phyloP scores from a whole-genome alignment of 2,797 vertebrate species.

The Eutrigla gurnardus region DNA sequence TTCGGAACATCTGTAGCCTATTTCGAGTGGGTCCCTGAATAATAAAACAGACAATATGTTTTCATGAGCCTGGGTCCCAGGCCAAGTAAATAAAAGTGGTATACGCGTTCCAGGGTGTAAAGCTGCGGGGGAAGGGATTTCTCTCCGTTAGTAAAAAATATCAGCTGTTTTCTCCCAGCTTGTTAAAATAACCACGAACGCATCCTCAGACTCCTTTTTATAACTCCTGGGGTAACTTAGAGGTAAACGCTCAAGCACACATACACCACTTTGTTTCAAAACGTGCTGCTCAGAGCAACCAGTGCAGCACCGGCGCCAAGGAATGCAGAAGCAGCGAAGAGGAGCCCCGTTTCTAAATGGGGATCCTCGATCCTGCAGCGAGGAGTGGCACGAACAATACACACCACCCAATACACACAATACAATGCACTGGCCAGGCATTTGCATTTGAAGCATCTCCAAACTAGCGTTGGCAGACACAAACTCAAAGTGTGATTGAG shows the following conservation, averaged over 20 bases:
- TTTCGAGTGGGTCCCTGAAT: constrained; percentile 61
- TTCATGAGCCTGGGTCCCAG: constrained; percentile 61
- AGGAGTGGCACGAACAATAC: constrained; percentile 54
- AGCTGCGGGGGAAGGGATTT: constrained; percentile 37
- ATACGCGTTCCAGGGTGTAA: constrained; percentile 30
- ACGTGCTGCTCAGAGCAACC: constrained; percentile 27
- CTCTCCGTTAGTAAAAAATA: constrained; percentile 54
- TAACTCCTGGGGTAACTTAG: constrained; percentile 59
- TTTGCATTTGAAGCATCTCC: constrained; percentile 64
- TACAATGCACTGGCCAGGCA: constrained; percentile 45
- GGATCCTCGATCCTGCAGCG: constrained; percentile 49
- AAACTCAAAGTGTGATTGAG: constrained; percentile 28
- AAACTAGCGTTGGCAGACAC: constrained; percentile 33
- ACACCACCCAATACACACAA: constrained; percentile 47
- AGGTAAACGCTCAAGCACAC: constrained; percentile 59
- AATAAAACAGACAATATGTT: constrained; percentile 69
- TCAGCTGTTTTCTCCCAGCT: constrained; percentile 34
- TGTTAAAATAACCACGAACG: constrained; percentile 66
- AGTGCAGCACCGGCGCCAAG: constrained; percentile 36
- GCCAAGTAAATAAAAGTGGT: constrained; percentile 61
- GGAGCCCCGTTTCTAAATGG: constrained; percentile 55
- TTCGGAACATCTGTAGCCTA: constrained; percentile 57
- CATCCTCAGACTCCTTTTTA: constrained; percentile 43
- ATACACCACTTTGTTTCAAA: constrained; percentile 26
- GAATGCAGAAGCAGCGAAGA: constrained; percentile 24